Percentiles rank a stretch among this genome's conserved stretches.
These are phyloP conservation scores for Neotoxoptera formosana DNA, from an alignment of 1,140 invertebrate genomes.

Conservation along the genomic window DNA sequence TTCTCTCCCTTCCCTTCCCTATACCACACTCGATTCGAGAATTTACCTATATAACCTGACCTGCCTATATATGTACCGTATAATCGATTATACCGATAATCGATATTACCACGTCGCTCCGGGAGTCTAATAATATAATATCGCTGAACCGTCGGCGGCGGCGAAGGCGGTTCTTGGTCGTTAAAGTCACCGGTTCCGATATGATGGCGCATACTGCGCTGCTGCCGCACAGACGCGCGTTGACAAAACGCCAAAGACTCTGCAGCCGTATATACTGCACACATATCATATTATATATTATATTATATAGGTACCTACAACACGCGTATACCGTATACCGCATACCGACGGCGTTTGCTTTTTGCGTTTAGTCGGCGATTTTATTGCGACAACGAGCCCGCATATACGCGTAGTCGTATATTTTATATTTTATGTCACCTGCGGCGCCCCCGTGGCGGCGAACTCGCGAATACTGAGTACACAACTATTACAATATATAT, in stretches of 20 bases:
- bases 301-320: too few species aligned
- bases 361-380: neutral
- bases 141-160: neutral
- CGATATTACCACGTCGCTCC: neutral
- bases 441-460: slow-evolving; percentile 33
- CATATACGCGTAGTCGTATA: slow-evolving; percentile 25
- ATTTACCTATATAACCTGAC: neutral
- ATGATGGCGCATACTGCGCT: neutral
- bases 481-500: neutral
- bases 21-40: neutral
- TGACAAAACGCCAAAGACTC: neutral
- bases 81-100: neutral
- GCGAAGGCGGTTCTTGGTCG: slow-evolving; percentile 17
- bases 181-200: slow-evolving; percentile 27
- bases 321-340: too few species aligned
- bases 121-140: slow-evolving; percentile 1
- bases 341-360: neutral
- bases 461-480: neutral
- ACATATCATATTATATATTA: too few species aligned
- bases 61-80: too few species aligned
- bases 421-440: slow-evolving; percentile 42
- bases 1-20: neutral
- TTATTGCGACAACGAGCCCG: neutral
- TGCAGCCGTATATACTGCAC: neutral
- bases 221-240: too few species aligned